phyloP scores from a whole-genome alignment of 2,797 vertebrate genomes.

The Sebastes wilsoni region DNA sequence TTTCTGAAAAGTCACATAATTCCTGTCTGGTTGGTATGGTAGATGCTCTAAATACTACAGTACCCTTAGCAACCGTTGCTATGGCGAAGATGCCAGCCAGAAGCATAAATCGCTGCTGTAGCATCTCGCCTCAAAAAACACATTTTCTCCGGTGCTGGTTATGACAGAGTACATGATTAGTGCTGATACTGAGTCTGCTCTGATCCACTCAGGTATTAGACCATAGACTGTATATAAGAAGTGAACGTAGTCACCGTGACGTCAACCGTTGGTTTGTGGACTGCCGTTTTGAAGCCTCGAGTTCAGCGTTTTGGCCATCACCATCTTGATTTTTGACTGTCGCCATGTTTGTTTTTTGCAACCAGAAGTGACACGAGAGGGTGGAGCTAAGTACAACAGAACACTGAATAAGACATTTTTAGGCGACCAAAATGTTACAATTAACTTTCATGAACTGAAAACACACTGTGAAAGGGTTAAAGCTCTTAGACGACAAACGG shows the following conservation, averaged over 20 bases:
- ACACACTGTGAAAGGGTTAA: too few species aligned
- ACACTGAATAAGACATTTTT: too few species aligned
- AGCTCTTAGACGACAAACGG: too few species aligned
- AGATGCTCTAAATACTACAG: not conserved
- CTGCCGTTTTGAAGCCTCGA: too few species aligned
- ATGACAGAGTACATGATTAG: not conserved
- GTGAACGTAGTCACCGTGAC: too few species aligned
- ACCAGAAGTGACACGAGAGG: too few species aligned
- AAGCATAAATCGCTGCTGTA: not conserved
- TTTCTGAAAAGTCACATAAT: not conserved
- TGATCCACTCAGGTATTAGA: not conserved
- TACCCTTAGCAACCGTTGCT: not conserved
- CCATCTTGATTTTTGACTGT: too few species aligned
- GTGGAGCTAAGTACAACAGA: too few species aligned
- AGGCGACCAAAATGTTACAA: too few species aligned
- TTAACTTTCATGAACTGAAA: too few species aligned
- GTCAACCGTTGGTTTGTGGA: rapidly evolving
- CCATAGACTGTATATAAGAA: not conserved
- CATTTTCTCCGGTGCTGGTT: not conserved
- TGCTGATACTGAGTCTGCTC: not conserved
- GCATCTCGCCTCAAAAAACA: not conserved
- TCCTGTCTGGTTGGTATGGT: not conserved
- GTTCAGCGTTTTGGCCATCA: too few species aligned
- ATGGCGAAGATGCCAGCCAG: not conserved
- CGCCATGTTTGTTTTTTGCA: too few species aligned